phyloP scores from a whole-genome alignment of 2,888 invertebrate species.

The Plebejus argus region DNA sequence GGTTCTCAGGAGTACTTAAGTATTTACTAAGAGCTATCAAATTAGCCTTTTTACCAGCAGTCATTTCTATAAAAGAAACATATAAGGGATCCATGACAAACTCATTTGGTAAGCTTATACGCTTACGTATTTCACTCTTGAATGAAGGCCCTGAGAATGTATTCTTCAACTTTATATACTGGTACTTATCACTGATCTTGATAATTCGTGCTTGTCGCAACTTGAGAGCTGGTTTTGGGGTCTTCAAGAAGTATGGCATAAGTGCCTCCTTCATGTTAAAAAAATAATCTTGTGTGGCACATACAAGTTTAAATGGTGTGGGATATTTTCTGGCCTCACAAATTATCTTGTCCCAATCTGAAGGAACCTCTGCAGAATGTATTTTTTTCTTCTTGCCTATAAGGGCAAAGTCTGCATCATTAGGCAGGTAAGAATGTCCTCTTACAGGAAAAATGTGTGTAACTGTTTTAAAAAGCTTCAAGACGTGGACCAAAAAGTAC shows the following conservation, averaged over 20 bases:
- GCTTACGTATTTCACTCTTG: constrained; percentile 15
- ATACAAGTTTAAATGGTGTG: neutral
- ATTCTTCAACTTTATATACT: neutral
- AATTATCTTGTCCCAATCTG: neutral
- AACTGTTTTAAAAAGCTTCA: constrained; percentile 11
- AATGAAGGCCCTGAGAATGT: neutral
- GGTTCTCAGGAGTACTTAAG: neutral
- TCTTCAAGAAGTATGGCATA: neutral
- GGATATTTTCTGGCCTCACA: neutral
- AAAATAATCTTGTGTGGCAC: neutral
- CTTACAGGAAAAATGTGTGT: constrained; percentile 5
- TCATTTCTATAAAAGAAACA: constrained; percentile 20
- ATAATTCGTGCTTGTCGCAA: neutral
- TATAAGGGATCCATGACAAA: constrained; percentile 18
- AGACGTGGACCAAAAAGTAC: constrained; percentile 22
- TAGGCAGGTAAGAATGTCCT: neutral
- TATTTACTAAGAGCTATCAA: neutral
- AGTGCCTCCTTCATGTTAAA: neutral
- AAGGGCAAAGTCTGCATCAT: constrained; percentile 6
- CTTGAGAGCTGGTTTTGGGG: neutral
- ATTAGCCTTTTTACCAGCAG: neutral
- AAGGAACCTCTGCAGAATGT: neutral
- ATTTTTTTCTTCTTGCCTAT: neutral
- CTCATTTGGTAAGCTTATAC: constrained; percentile 2
- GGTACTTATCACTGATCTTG: neutral